A percentile compares a stretch with the other conserved stretches of the same genome.
These are phyloP conservation scores for Branchipolynoe longqiensis DNA, from an alignment of 2,888 invertebrate genomes.

Conservation along the genomic window DNA sequence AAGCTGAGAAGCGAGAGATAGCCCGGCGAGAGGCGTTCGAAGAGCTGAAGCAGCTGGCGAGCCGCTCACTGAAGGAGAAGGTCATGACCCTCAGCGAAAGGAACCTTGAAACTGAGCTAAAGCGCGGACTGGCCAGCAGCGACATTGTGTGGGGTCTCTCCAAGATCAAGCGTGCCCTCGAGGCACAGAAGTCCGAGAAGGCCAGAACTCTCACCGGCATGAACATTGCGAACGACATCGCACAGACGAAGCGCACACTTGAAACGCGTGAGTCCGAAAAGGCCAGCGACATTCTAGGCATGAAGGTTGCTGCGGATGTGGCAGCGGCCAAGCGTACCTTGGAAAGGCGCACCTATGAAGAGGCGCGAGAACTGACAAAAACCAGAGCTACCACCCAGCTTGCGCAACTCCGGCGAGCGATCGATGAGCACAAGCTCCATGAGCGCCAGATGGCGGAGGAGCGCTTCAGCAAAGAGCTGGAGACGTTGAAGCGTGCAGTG, in stretches of 20 bases:
- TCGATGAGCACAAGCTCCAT: background rate
- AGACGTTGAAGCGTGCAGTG: background rate
- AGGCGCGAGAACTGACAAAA: background rate
- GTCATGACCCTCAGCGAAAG: background rate
- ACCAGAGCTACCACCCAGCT: background rate
- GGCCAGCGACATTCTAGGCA: background rate
- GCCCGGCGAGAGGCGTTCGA: background rate
- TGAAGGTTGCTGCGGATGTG: background rate
- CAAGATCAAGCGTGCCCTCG: background rate
- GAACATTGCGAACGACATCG: background rate
- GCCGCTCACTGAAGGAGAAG: background rate
- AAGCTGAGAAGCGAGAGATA: background rate
- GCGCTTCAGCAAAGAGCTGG: background rate
- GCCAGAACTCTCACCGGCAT: background rate
- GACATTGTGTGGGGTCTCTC: background rate
- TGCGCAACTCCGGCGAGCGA: background rate
- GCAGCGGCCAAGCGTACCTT: background rate
- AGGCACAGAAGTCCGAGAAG: background rate
- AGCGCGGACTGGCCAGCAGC: background rate
- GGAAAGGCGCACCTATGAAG: background rate
- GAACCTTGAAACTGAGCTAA: background rate
- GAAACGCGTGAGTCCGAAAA: constrained; percentile 1
- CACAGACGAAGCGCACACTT: background rate
- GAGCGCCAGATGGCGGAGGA: background rate
- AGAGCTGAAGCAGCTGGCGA: background rate